Percentiles rank a stretch among this genome's conserved stretches.
Evolutionary conservation across 2,888 invertebrate species (phyloP).

Genomic region (Drosophila parthenogenetica): DNA sequence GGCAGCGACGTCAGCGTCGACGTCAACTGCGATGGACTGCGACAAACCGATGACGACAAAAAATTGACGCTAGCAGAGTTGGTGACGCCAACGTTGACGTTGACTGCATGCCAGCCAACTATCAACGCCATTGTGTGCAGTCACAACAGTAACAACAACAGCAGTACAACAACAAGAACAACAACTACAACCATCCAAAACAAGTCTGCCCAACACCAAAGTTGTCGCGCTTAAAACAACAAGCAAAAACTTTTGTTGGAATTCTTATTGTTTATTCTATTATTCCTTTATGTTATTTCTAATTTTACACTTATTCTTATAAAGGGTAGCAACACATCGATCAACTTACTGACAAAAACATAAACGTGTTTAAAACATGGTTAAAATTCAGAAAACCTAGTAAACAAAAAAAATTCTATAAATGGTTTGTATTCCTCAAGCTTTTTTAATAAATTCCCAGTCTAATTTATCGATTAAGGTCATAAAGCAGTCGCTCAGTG

Average conservation of each 20-base stretch:
- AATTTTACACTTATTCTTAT: conserved; percentile 32
- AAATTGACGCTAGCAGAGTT: conserved; percentile 27
- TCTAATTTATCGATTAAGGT: no score
- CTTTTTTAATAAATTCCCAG: no score
- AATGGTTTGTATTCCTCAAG: no score
- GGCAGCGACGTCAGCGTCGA: conserved; percentile 8
- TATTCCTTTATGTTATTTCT: conserved; percentile 28
- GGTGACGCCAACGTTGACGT: conserved; percentile 40
- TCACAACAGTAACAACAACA: conserved; percentile 47
- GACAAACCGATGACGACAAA: conserved; percentile 45
- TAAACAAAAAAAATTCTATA: not conserved
- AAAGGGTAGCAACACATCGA: conserved; percentile 7
- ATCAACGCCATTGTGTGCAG: conserved; percentile 33
- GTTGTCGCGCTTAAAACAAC: conserved; percentile 50
- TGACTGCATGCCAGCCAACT: conserved; percentile 55
- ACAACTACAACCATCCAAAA: conserved; percentile 26
- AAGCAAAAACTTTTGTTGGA: conserved; percentile 49
- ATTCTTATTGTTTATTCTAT: conserved; percentile 59
- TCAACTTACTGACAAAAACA: not conserved
- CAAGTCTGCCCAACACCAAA: conserved; percentile 59
- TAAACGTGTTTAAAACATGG: not conserved
- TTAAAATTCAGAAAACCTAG: not conserved
- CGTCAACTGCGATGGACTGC: conserved; percentile 37
- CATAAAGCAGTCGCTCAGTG: not conserved
- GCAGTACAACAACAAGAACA: conserved; percentile 27